These are phyloP conservation scores for Maniola hyperantus DNA, from an alignment of 2,888 invertebrate genomes.

Conservation along the genomic window DNA sequence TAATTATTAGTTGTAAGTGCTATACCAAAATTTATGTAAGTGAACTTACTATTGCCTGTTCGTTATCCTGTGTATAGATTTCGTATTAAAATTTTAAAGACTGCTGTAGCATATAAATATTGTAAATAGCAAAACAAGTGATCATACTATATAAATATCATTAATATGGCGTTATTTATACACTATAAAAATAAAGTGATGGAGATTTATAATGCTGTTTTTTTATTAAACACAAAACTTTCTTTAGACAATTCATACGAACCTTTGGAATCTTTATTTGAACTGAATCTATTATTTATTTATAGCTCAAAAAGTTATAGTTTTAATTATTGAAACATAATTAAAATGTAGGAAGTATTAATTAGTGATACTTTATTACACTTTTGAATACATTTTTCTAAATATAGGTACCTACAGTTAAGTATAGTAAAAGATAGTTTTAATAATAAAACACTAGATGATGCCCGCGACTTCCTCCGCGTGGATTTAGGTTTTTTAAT, in stretches of 20 bases:
- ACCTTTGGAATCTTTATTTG: too few relatives aligned
- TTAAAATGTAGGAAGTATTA: too few relatives aligned
- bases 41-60: slow-evolving; percentile 78
- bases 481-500: too few relatives aligned
- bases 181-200: slow-evolving; percentile 75
- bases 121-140: slow-evolving; percentile 82
- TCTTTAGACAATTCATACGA: neutral
- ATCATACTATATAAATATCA: slow-evolving; percentile 79
- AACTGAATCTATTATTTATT: too few relatives aligned
- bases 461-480: too few relatives aligned
- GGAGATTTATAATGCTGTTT: slow-evolving; percentile 67
- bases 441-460: too few relatives aligned
- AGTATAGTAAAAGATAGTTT: too few relatives aligned
- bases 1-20: slow-evolving; percentile 77
- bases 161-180: slow-evolving; percentile 81
- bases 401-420: too few relatives aligned
- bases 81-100: slow-evolving; percentile 82
- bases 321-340: too few relatives aligned
- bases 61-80: slow-evolving; percentile 81
- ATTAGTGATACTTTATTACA: too few relatives aligned
- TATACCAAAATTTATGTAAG: slow-evolving; percentile 81
- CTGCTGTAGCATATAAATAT: slow-evolving; percentile 82
- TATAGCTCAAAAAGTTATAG: too few relatives aligned
- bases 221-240: slow-evolving; percentile 53
- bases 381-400: too few relatives aligned